Evolutionary conservation across 2,113 vertebrate species (phyloP).

Genomic region (Ceuthmochares aereus): DNA sequence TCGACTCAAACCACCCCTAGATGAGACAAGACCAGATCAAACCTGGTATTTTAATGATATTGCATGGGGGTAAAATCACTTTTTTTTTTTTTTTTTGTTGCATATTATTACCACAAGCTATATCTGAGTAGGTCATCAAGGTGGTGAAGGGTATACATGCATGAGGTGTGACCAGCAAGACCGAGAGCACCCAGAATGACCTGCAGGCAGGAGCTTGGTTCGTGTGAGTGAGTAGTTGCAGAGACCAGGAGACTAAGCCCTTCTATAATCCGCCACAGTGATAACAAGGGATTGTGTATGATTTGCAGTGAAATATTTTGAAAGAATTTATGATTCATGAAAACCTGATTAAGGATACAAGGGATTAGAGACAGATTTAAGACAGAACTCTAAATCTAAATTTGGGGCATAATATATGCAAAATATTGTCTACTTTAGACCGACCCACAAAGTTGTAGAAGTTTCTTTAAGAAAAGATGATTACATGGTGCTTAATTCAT

Average conservation of each 20-base stretch:
- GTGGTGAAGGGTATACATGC: fast-evolving
- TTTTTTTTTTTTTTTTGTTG: not conserved
- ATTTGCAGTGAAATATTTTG: not conserved
- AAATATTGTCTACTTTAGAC: not conserved
- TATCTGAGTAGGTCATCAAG: fast-evolving
- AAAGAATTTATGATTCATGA: not conserved
- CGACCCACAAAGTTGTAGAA: fast-evolving
- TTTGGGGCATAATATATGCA: not conserved
- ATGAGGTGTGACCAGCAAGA: fast-evolving
- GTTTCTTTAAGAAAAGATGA: not conserved
- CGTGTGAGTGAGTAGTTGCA: fast-evolving
- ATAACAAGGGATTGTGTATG: not conserved
- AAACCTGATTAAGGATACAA: not conserved
- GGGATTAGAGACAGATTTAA: not conserved
- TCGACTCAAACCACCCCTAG: not conserved
- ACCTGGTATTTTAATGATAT: fast-evolving
- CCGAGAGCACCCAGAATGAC: not conserved
- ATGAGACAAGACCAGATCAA: not conserved
- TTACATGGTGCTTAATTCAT: not conserved
- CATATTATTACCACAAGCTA: not conserved
- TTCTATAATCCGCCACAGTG: not conserved
- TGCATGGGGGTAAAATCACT: fast-evolving
- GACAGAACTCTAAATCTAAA: not conserved
- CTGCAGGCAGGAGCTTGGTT: not conserved
- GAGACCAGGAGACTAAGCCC: not conserved